Evolutionary conservation across 2,113 vertebrate species (phyloP).

Genomic region (Lepus americanus): DNA sequence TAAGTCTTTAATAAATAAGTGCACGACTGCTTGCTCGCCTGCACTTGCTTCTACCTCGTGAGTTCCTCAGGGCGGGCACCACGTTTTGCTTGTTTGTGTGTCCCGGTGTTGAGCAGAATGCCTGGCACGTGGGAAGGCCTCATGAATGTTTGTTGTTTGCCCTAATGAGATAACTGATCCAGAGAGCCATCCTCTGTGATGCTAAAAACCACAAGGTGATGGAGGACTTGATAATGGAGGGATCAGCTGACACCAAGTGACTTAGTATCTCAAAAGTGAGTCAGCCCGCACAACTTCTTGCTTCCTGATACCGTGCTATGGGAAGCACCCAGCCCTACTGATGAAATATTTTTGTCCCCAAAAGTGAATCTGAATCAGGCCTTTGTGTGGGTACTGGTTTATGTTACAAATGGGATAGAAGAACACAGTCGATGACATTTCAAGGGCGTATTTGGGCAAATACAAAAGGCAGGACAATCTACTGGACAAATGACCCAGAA

Average conservation of each 20-base stretch:
- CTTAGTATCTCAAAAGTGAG: constrained; percentile 36
- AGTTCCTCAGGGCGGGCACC: constrained; percentile 18
- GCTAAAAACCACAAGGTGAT: not conserved
- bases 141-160: constrained; percentile 28
- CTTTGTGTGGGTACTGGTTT: not conserved
- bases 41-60: not conserved
- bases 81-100: constrained; percentile 51
- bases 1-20: constrained; percentile 22
- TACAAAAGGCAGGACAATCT: not conserved
- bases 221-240: not conserved
- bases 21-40: not conserved
- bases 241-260: not conserved
- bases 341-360: constrained; percentile 35
- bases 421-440: not conserved
- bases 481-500: not conserved
- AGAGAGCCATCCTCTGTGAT: not conserved
- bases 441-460: not conserved
- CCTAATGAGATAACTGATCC: constrained; percentile 36
- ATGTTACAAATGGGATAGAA: not conserved
- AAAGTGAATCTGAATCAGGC: constrained; percentile 1
- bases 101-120: constrained; percentile 3
- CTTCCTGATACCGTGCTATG: not conserved
- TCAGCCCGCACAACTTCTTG: not conserved
- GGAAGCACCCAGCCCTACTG: not conserved
- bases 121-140: not conserved